phyloP scores from a whole-genome alignment of 2,113 vertebrate species.

The Mormyrus iriodes region DNA sequence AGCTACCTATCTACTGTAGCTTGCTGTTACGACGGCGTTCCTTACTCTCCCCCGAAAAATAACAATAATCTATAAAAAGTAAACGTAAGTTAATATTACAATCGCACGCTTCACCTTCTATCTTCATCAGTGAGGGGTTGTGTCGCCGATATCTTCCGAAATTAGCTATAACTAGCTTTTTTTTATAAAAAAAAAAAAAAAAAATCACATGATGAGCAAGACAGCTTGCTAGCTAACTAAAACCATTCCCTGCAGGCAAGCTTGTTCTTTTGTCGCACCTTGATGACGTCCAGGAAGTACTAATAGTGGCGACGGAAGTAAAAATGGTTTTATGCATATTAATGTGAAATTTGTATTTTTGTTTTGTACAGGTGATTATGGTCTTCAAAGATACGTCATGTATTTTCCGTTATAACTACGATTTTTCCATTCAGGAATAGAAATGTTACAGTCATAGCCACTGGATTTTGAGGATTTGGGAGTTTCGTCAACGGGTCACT shows the following conservation, averaged over 20 bases:
- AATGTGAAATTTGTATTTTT: neutral
- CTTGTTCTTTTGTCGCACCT: slow-evolving; percentile 14
- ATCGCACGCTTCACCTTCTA: slow-evolving; percentile 26
- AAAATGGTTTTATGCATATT: neutral
- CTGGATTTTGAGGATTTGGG: neutral
- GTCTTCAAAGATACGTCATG: neutral
- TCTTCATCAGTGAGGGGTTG: slow-evolving; percentile 24
- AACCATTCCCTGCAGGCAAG: slow-evolving; percentile 9
- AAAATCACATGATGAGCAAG: slow-evolving; percentile 23
- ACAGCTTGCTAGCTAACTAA: slow-evolving; percentile 20
- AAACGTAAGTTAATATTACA: neutral
- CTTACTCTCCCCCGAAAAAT: neutral
- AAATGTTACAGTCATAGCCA: neutral
- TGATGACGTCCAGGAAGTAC: slow-evolving; percentile 17
- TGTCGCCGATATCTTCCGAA: slow-evolving; percentile 23
- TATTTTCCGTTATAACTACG: neutral
- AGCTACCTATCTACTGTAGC: slow-evolving; percentile 4
- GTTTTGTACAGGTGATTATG: neutral
- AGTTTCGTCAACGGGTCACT: neutral
- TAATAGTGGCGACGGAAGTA: slow-evolving; percentile 15
- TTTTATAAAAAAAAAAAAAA: neutral
- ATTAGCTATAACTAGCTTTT: slow-evolving; percentile 8
- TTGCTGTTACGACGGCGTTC: neutral
- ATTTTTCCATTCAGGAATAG: neutral
- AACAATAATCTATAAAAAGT: neutral